Percentiles rank a stretch among this genome's conserved stretches.
Conservation (phyloP, 2,113 vertebrate species). For the Grammomys surdaster region DNA sequence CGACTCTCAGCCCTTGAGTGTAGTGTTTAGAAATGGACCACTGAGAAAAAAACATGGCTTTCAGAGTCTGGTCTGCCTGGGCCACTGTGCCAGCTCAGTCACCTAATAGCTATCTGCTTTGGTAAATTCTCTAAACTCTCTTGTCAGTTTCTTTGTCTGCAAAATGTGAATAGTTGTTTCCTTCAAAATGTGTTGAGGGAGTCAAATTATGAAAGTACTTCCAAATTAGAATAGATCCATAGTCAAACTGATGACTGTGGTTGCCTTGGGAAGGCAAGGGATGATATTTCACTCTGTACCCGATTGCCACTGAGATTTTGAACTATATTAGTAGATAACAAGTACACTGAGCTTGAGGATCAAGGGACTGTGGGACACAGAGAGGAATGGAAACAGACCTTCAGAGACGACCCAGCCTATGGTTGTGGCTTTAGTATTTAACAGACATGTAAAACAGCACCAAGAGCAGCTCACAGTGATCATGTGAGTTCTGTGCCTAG, state of each 20-base stretch:
- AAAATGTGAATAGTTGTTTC: slow-evolving; percentile 21
- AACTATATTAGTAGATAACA: slow-evolving; percentile 32
- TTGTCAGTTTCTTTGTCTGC: neutral
- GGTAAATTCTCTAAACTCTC: neutral
- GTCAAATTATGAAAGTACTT: slow-evolving; percentile 31
- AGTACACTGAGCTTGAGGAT: neutral
- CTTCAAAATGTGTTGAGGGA: slow-evolving; percentile 22
- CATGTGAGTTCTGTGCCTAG: neutral
- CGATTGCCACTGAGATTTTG: slow-evolving; percentile 41
- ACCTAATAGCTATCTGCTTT: neutral
- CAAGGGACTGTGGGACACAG: neutral
- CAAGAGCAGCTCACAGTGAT: neutral
- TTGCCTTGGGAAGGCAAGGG: neutral
- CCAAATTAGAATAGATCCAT: neutral
- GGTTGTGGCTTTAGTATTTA: neutral
- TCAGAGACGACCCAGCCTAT: neutral
- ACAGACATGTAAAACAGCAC: no score
- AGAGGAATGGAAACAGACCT: neutral
- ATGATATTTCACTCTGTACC: neutral
- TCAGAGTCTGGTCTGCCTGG: neutral
- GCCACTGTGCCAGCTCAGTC: neutral
- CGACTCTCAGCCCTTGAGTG: neutral
- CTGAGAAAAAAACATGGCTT: neutral
- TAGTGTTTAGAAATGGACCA: neutral
- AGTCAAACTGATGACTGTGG: neutral